Conservation (phyloP, 2,113 vertebrate species). For the Hiodon tergisus region DNA sequence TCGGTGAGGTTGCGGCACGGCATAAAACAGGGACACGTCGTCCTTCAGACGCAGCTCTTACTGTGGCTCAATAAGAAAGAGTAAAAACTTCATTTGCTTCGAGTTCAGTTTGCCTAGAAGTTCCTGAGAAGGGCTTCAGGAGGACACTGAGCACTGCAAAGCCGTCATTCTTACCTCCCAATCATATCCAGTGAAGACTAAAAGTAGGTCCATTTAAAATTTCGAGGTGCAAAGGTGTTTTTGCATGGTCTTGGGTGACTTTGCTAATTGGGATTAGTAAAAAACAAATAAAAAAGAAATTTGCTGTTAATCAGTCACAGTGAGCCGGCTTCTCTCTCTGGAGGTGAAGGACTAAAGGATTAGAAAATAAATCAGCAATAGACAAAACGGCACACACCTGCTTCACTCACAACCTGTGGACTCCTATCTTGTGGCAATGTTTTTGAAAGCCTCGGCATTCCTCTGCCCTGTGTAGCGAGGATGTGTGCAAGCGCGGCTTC, state of each 20-base stretch:
- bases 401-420: neutral
- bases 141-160: neutral
- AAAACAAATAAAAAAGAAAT: too few species aligned
- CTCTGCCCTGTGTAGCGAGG: conserved; percentile 69
- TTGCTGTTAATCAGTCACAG: neutral
- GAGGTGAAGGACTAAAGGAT: neutral
- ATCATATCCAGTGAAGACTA: neutral
- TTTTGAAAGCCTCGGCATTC: neutral
- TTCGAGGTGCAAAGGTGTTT: too few species aligned
- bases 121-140: conserved; percentile 26
- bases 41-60: neutral
- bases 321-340: neutral
- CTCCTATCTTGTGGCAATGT: neutral
- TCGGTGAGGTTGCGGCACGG: neutral
- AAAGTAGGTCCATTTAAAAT: neutral
- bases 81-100: too few species aligned
- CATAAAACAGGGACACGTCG: neutral
- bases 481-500: conserved; percentile 91
- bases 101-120: conserved; percentile 11
- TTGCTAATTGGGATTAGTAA: too few species aligned
- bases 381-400: neutral
- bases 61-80: neutral
- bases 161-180: neutral
- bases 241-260: too few species aligned
- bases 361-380: neutral